phyloP scores from a whole-genome alignment of 2,888 invertebrate species.

The Rhagonycha fulva region DNA sequence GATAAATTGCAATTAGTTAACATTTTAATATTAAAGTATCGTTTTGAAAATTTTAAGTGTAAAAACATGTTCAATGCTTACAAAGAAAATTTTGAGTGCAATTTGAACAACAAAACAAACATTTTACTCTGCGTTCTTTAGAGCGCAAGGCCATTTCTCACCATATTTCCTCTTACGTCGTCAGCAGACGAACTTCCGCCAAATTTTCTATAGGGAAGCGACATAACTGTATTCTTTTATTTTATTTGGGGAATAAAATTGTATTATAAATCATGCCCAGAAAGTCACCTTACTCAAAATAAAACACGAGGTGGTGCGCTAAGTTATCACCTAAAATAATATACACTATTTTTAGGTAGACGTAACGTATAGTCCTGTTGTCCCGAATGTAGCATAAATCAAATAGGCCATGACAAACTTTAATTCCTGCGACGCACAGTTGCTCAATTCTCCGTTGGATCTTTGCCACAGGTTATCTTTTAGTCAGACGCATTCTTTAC shows the following conservation, averaged over 20 bases:
- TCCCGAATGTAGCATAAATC: slow-evolving; percentile 39
- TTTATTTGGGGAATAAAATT: slow-evolving; percentile 34
- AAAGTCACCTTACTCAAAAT: slow-evolving; percentile 36
- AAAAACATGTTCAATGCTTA: neutral
- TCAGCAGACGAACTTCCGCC: slow-evolving; percentile 24
- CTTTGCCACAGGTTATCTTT: slow-evolving; percentile 32
- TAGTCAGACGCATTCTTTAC: slow-evolving; percentile 22
- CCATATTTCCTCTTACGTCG: slow-evolving; percentile 20
- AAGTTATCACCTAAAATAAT: slow-evolving; percentile 28
- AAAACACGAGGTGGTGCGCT: slow-evolving; percentile 17
- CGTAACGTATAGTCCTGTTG: slow-evolving; percentile 25
- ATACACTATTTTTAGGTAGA: slow-evolving; percentile 26
- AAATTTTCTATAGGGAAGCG: slow-evolving; percentile 16
- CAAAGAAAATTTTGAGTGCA: neutral
- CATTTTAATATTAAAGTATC: neutral
- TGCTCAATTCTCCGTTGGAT: slow-evolving; percentile 34
- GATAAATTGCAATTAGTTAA: neutral
- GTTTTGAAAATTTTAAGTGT: neutral
- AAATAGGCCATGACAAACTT: slow-evolving; percentile 37
- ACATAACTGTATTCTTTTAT: slow-evolving; percentile 26
- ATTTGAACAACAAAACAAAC: slow-evolving; percentile 11
- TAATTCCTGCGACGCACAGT: slow-evolving; percentile 36
- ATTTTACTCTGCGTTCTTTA: slow-evolving; percentile 11
- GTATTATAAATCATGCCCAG: slow-evolving; percentile 37
- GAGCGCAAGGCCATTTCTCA: slow-evolving; percentile 16